Conservation (phyloP, 1,140 invertebrate genomes). For the Euwallacea similis region DNA sequence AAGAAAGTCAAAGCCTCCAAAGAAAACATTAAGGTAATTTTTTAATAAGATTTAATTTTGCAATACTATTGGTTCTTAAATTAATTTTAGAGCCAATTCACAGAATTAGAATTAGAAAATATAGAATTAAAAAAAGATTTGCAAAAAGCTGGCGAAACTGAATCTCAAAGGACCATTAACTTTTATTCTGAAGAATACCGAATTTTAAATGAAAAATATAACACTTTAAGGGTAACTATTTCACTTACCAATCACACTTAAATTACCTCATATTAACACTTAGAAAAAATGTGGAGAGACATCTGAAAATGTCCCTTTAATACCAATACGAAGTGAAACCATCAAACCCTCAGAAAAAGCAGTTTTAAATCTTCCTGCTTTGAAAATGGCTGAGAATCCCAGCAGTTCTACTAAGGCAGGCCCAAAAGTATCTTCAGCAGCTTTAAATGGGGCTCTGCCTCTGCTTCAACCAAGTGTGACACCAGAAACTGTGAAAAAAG, state of each 20-base stretch:
- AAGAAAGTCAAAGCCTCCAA: constrained; percentile 42
- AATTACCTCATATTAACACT: not conserved
- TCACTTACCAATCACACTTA: not conserved
- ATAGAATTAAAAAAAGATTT: constrained; percentile 26
- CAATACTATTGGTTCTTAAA: not conserved
- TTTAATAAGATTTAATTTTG: not conserved
- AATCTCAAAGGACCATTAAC: constrained; percentile 24
- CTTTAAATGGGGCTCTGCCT: constrained; percentile 41
- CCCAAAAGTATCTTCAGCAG: constrained; percentile 32
- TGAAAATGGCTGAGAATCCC: constrained; percentile 32
- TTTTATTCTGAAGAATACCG: constrained; percentile 22
- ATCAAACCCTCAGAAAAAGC: constrained; percentile 42
- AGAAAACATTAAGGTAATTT: constrained; percentile 43
- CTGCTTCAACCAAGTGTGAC: constrained; percentile 45
- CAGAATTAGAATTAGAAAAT: constrained; percentile 40
- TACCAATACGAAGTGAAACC: not conserved
- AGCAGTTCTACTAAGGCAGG: constrained; percentile 39
- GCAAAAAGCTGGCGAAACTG: constrained; percentile 11
- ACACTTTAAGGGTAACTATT: constrained; percentile 12
- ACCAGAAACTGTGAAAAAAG: constrained; percentile 39
- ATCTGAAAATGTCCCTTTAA: not conserved
- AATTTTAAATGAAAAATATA: constrained; percentile 20
- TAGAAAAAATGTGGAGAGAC: constrained; percentile 29
- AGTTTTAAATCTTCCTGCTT: constrained; percentile 4
- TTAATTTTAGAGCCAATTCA: constrained; percentile 37